phyloP scores from a whole-genome alignment of 1,140 invertebrate genomes.

The Scaptomyza graminum region DNA sequence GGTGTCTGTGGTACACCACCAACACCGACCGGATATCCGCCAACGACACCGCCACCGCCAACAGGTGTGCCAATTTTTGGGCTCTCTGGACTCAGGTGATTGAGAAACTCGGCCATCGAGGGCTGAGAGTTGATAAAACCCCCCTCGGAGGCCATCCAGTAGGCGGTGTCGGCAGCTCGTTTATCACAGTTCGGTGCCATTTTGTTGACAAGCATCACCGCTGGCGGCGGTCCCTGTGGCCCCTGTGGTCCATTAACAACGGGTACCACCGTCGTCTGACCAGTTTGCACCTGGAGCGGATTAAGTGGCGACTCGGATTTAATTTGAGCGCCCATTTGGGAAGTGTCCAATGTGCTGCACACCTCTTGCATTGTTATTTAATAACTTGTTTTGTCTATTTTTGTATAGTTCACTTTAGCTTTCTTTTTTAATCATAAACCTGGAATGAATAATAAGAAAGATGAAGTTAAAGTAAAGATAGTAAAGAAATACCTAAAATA shows the following conservation, averaged over 20 bases:
- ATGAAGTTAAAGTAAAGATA: background rate
- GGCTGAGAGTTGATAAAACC: conserved; percentile 96
- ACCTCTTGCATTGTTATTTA: conserved; percentile 81
- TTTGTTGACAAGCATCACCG: conserved; percentile 79
- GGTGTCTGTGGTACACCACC: conserved; percentile 83
- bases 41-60: conserved; percentile 84
- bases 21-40: conserved; percentile 78
- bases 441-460: conserved; percentile 8
- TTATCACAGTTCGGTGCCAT: conserved; percentile 84
- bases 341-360: conserved; percentile 74
- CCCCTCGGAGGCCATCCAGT: conserved; percentile 87
- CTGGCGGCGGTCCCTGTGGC: conserved; percentile 63
- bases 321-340: conserved; percentile 82
- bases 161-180: conserved; percentile 70
- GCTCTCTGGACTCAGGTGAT: conserved; percentile 88
- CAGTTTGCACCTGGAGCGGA: conserved; percentile 75
- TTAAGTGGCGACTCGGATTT: conserved; percentile 82
- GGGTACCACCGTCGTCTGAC: conserved; percentile 55
- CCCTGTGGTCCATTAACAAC: conserved; percentile 42
- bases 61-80: conserved; percentile 84
- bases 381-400: conserved; percentile 14
- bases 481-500: too few relatives aligned
- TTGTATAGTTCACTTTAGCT: conserved; percentile 1
- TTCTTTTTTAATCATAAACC: conserved; percentile 23
- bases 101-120: conserved; percentile 95